phyloP scores from a whole-genome alignment of 2,888 invertebrate genomes.

The Salpingus planirostris region DNA sequence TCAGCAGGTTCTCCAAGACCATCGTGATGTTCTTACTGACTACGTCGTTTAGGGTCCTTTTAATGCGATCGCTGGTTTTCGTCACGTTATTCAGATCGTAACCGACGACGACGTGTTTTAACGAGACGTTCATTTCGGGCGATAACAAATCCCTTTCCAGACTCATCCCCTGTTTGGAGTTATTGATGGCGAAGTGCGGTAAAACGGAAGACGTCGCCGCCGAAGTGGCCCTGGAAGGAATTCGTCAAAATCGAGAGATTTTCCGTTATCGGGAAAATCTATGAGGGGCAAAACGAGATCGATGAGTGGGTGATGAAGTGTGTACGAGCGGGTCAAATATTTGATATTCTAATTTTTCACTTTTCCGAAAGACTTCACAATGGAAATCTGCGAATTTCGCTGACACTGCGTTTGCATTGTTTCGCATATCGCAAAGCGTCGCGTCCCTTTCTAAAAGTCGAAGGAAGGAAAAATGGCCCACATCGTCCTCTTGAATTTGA shows the following conservation, averaged over 20 bases:
- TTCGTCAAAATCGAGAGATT: too few species aligned
- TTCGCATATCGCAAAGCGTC: too few species aligned
- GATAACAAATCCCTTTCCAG: constrained; percentile 18
- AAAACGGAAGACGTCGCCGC: too few species aligned
- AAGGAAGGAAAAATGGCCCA: constrained; percentile 2
- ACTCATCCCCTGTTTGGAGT: too few species aligned
- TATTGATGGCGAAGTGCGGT: too few species aligned
- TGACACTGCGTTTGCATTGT: constrained; percentile 31
- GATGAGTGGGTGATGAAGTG: too few species aligned
- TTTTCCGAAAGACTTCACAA: constrained; percentile 26
- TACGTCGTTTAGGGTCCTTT: constrained; percentile 23
- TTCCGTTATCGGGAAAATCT: too few species aligned
- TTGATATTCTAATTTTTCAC: constrained; percentile 21
- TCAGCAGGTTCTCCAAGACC: constrained; percentile 75
- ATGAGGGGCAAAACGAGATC: too few species aligned
- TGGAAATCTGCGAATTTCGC: constrained; percentile 23
- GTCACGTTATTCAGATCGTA: constrained; percentile 18
- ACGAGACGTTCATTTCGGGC: constrained; percentile 21
- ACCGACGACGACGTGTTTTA: constrained; percentile 24
- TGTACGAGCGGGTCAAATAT: constrained; percentile 15
- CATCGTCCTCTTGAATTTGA: constrained; percentile 12
- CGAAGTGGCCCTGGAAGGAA: too few species aligned
- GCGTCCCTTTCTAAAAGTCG: constrained; percentile 10
- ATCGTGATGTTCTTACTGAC: constrained; percentile 76
- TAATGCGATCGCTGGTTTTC: constrained; percentile 3